Evolutionary conservation across 2,797 vertebrate genomes (phyloP).

Genomic region (Sebastes hopkinsi): DNA sequence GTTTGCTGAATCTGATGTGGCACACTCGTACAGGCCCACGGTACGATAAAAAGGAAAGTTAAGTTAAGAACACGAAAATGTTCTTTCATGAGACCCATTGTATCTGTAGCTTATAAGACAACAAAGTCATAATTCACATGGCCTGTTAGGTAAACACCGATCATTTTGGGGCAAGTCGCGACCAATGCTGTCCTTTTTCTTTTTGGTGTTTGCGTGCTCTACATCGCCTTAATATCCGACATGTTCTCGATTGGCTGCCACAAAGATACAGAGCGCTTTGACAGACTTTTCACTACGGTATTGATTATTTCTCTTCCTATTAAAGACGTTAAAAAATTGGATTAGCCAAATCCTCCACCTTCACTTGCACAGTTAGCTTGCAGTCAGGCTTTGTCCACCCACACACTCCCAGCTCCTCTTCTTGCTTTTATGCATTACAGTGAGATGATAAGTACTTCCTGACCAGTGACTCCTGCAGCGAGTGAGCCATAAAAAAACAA

Average conservation of each 20-base stretch:
- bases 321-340: background rate
- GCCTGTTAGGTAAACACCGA: background rate
- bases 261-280: background rate
- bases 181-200: background rate
- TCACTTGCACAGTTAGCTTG: background rate
- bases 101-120: background rate
- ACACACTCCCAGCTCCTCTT: background rate
- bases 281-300: background rate
- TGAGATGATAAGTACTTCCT: background rate
- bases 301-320: background rate
- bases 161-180: background rate
- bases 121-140: background rate
- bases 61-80: no score
- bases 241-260: background rate
- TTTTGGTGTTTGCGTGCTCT: background rate
- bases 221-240: background rate
- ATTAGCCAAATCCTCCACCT: background rate
- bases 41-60: no score
- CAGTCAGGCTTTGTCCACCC: background rate
- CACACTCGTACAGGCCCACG: no score
- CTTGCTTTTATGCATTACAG: background rate
- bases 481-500: conserved; percentile 14
- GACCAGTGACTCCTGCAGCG: background rate
- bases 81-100: no score
- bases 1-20: no score